phyloP scores from a whole-genome alignment of 2,113 vertebrate genomes.

The Vanacampus margaritifer region DNA sequence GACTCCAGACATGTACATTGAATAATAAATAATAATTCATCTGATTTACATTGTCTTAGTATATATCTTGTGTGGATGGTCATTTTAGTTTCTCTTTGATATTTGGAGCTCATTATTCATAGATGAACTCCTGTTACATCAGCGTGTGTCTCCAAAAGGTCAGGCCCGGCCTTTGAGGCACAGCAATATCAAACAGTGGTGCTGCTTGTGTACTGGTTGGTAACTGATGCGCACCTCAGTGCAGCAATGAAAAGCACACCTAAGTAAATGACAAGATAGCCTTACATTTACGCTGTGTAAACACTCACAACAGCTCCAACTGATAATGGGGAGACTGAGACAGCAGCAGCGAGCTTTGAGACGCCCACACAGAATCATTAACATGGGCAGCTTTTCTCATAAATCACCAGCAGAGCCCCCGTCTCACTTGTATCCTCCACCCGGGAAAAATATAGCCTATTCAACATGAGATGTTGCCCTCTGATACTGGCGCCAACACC shows the following conservation, averaged over 20 bases:
- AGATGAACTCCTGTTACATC: conserved; percentile 51
- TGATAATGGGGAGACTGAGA: conserved; percentile 12
- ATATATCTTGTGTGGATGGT: conserved; percentile 6
- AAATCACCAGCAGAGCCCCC: conserved; percentile 16
- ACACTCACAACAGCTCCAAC: neutral
- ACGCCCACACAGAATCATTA: conserved; percentile 16
- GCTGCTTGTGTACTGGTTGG: neutral
- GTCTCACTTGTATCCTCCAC: conserved; percentile 9
- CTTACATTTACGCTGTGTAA: neutral
- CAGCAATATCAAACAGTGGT: conserved; percentile 22
- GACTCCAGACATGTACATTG: too few relatives aligned
- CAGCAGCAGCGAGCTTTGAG: conserved; percentile 22
- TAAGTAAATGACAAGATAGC: neutral
- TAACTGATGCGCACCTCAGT: neutral
- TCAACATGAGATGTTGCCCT: neutral
- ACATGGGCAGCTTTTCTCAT: conserved; percentile 23
- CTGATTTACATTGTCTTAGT: too few relatives aligned
- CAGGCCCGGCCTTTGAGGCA: conserved; percentile 28
- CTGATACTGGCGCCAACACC: neutral
- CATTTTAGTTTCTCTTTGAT: conserved; percentile 47
- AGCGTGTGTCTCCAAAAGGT: conserved; percentile 49
- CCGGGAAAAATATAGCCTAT: conserved; percentile 3
- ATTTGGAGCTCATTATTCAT: conserved; percentile 63
- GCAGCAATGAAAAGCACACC: conserved; percentile 1
- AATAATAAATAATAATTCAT: too few relatives aligned